Percentiles rank a stretch among this genome's conserved stretches.
Conservation (phyloP, 2,888 invertebrate species). For the Limnephilus lunatus region DNA sequence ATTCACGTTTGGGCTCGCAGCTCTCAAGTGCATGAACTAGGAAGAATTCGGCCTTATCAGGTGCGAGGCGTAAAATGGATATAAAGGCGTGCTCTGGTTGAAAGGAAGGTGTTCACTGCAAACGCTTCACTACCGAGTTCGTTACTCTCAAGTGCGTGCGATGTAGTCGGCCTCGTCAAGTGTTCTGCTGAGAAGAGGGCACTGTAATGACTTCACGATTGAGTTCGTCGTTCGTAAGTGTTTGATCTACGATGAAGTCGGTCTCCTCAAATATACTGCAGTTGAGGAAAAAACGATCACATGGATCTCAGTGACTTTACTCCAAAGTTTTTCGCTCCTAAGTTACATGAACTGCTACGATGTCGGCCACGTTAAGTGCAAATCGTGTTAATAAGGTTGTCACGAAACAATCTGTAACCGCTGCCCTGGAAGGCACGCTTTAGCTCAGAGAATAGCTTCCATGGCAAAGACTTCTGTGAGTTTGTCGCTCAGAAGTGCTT, state of each 20-base stretch:
- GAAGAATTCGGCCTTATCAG: background rate
- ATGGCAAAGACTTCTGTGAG: no score
- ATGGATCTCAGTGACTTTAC: slow-evolving; percentile 95
- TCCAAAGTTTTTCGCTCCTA: slow-evolving; percentile 67
- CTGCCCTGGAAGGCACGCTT: background rate
- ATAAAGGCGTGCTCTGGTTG: slow-evolving; percentile 91
- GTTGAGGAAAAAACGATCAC: slow-evolving; percentile 91
- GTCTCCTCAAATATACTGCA: slow-evolving; percentile 83
- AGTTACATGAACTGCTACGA: background rate
- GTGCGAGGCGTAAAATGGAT: slow-evolving; percentile 66
- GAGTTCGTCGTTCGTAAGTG: no score
- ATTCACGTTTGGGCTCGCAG: background rate
- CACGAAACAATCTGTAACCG: no score
- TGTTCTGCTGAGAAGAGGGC: slow-evolving; percentile 69
- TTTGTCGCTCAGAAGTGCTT: no score
- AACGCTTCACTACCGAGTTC: slow-evolving; percentile 91
- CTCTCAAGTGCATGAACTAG: background rate
- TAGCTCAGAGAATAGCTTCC: background rate
- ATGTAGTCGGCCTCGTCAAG: slow-evolving; percentile 94
- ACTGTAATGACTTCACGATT: no score
- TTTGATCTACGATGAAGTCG: no score
- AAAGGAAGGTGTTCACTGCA: slow-evolving; percentile 95
- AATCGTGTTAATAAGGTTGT: background rate
- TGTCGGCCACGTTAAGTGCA: background rate
- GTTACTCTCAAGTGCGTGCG: slow-evolving; percentile 96